Percentiles rank a stretch among this genome's conserved stretches.
These are phyloP conservation scores for Bucorvus abyssinicus DNA, from an alignment of 2,797 vertebrate species.

Conservation along the genomic window DNA sequence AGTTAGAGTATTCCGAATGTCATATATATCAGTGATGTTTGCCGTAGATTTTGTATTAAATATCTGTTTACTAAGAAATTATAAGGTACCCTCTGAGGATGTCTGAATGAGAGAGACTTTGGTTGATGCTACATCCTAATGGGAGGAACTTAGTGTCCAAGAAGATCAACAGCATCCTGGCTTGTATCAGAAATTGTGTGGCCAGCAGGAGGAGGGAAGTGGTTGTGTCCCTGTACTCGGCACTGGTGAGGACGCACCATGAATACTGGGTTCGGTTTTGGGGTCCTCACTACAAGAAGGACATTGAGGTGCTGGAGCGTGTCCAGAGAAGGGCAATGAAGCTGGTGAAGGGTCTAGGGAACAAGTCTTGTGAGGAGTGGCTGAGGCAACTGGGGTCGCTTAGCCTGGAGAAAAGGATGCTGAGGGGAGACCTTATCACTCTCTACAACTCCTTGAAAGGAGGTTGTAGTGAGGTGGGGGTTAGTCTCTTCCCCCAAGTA, in stretches of 20 bases:
- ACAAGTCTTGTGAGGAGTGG: background rate
- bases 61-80: background rate
- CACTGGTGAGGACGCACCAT: background rate
- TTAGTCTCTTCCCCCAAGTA: no score
- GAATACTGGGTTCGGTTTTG: background rate
- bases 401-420: background rate
- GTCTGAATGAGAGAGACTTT: background rate
- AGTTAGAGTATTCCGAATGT: background rate
- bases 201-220: background rate
- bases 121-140: background rate
- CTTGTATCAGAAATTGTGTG: no score
- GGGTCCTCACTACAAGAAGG: background rate
- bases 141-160: background rate
- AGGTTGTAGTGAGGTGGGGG: no score
- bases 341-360: background rate
- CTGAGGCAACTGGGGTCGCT: background rate
- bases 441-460: no score
- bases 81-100: background rate
- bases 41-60: background rate
- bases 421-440: background rate
- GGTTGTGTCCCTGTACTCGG: background rate
- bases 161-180: background rate
- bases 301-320: accelerated
- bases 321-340: background rate
- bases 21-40: background rate